Percentiles rank a stretch among this genome's conserved stretches.
Conservation (phyloP, 1,140 invertebrate genomes). For the Drosophila pallidifrons region DNA sequence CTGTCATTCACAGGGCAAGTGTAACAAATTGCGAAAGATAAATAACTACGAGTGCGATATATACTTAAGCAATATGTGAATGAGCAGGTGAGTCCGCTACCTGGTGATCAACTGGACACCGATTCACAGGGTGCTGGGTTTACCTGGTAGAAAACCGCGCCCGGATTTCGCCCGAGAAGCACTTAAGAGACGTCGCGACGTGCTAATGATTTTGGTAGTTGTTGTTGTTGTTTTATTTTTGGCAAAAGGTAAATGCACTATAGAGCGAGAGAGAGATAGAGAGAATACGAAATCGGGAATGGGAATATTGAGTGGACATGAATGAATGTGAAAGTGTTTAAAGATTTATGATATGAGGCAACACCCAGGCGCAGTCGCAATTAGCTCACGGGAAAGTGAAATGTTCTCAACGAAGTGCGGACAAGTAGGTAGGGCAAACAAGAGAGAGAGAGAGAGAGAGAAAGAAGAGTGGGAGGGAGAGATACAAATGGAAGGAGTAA, state of each 20-base stretch:
- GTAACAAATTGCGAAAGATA: slow-evolving; percentile 67
- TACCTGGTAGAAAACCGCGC: slow-evolving; percentile 28
- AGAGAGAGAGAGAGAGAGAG: slow-evolving; percentile 8
- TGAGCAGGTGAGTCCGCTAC: slow-evolving; percentile 60
- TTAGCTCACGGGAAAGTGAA: slow-evolving; percentile 79
- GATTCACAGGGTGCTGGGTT: not conserved
- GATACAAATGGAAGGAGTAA: not conserved
- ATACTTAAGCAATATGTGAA: slow-evolving; percentile 46
- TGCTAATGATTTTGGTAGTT: slow-evolving; percentile 66
- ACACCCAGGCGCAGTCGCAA: slow-evolving; percentile 51
- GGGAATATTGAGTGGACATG: slow-evolving; percentile 36
- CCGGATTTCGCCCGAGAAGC: slow-evolving; percentile 45
- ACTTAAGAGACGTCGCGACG: slow-evolving; percentile 76
- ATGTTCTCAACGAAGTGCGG: slow-evolving; percentile 75
- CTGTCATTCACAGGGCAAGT: slow-evolving; percentile 42
- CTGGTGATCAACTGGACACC: slow-evolving; percentile 24
- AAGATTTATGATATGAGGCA: slow-evolving; percentile 79
- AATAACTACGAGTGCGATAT: not conserved
- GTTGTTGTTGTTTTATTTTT: slow-evolving; percentile 21
- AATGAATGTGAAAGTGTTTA: slow-evolving; percentile 81
- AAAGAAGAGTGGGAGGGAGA: not conserved
- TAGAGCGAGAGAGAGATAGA: slow-evolving; percentile 12
- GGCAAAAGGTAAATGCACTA: slow-evolving; percentile 46
- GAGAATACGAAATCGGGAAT: slow-evolving; percentile 5
- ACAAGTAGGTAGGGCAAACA: slow-evolving; percentile 61